Evolutionary conservation across 2,888 invertebrate genomes (phyloP), one percentile per base, ranked within the genome.

Genomic region (Chouioia cunea): DNA sequence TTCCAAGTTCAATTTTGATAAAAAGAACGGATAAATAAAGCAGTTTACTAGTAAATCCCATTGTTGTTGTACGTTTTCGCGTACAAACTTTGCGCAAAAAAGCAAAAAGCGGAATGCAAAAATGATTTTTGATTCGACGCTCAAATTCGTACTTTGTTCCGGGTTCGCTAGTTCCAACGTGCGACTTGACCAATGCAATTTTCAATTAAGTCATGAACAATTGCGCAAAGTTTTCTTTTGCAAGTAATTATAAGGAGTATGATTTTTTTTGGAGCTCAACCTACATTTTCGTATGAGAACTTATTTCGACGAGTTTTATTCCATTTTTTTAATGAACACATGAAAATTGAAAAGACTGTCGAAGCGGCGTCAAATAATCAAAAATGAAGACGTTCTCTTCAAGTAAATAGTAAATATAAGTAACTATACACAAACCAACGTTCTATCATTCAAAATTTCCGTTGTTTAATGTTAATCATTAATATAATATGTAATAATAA

Each of bases 351-450:
- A 68, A 67, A 56, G 58, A 57, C 48, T 68, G 59, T 67, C 52
- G 48, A 71, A 68, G 68, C 47, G 65, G 68, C 65, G 20, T 69
- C 50, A 53, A 16, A 58, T 71, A 46, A 71, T 68, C 65, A 74
- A 74, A 70, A 71, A 66, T 62, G 65, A 74, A 71, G 65, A 74
- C 68, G 58, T 56, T 68, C 46, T 57, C 65, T 71, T 74, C 62
- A 59, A 68, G 56, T 66, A 58, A 68, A 69, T 64, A 65, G 65
- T 68, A 64, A 67, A 65, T 56, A 79, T 77, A 81, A 81, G 77
- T 78, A 77, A 79, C 76, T 79, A 79, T 79, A 80, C n/a, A n/a
- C 80, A 80, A 82, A 81, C 81, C 82, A 83, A 82, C 81, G 78
- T 80, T 79, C 73, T 79, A 75, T 79, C 77, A 73, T 77, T 79